These are phyloP conservation scores for Cosmopolites sordidus DNA, from an alignment of 2,888 invertebrate species.

Conservation along the genomic window DNA sequence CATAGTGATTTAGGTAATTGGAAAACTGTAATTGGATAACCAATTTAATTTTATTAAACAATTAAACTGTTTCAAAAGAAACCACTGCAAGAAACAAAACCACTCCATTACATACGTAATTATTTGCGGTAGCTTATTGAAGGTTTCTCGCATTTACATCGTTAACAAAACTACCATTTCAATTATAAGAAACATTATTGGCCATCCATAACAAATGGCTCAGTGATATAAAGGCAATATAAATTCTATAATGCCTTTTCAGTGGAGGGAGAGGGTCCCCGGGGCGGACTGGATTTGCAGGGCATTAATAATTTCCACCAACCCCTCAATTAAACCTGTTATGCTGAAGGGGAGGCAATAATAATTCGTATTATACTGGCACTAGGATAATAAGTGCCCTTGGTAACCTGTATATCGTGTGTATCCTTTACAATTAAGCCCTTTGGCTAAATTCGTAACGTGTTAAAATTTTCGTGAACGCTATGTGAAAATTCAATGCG, in stretches of 20 bases:
- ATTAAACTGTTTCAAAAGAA: too few relatives aligned
- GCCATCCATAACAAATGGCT: constrained; percentile 12
- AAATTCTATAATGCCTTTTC: constrained; percentile 23
- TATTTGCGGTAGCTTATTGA: too few relatives aligned
- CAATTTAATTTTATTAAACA: too few relatives aligned
- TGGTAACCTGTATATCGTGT: constrained; percentile 10
- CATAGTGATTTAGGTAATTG: too few relatives aligned
- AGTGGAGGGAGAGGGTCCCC: constrained; percentile 5
- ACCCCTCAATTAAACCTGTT: constrained; percentile 22
- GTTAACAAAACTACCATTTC: not conserved
- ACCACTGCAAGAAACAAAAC: too few relatives aligned
- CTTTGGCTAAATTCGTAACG: too few relatives aligned
- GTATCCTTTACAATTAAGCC: constrained; percentile 11
- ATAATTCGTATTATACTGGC: constrained; percentile 17
- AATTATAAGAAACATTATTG: constrained; percentile 15
- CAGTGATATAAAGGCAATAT: constrained; percentile 22
- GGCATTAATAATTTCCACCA: constrained; percentile 22
- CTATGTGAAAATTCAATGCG: too few relatives aligned
- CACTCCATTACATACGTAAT: too few relatives aligned
- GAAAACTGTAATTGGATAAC: too few relatives aligned
- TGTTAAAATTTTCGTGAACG: too few relatives aligned
- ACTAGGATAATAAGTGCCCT: constrained; percentile 12
- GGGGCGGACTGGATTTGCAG: constrained; percentile 21
- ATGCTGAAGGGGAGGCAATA: constrained; percentile 19
- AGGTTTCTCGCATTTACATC: too few relatives aligned